phyloP scores from a whole-genome alignment of 2,113 vertebrate species.

The Callipepla squamata region DNA sequence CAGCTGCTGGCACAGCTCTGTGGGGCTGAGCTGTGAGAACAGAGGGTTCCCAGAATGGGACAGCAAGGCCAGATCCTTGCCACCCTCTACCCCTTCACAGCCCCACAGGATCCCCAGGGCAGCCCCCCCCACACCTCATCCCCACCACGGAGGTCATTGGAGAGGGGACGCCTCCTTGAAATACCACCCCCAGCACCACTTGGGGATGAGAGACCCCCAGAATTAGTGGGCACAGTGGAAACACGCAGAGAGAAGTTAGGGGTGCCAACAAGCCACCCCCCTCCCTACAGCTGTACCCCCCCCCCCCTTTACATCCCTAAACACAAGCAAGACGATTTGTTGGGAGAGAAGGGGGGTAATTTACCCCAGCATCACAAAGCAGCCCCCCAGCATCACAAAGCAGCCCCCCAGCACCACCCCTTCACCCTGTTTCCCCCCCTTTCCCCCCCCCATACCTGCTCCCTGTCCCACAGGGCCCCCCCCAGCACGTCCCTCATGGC shows the following conservation, averaged over 20 bases:
- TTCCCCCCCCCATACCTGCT: neutral
- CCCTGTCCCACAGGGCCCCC: neutral
- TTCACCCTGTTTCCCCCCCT: no score
- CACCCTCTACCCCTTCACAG: neutral
- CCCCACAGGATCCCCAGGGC: neutral
- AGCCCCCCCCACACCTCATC: no score
- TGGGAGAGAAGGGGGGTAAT: neutral
- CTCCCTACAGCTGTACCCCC: fast-evolving
- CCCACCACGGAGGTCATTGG: fast-evolving
- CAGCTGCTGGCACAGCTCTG: neutral
- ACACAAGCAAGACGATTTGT: fast-evolving
- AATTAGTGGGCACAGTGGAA: neutral
- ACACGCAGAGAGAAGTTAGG: neutral
- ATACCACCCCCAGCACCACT: fast-evolving
- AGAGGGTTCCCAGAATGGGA: neutral
- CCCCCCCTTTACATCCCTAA: neutral
- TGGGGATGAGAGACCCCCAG: neutral
- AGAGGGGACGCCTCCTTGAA: neutral
- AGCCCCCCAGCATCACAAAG: neutral
- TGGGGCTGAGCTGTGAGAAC: neutral
- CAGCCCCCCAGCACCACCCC: neutral
- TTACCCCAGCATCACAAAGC: neutral
- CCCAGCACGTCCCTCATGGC: neutral
- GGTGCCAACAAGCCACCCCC: neutral
- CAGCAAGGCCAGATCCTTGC: fast-evolving